phyloP scores from a whole-genome alignment of 2,888 invertebrate species.

The Vanessa cardui region DNA sequence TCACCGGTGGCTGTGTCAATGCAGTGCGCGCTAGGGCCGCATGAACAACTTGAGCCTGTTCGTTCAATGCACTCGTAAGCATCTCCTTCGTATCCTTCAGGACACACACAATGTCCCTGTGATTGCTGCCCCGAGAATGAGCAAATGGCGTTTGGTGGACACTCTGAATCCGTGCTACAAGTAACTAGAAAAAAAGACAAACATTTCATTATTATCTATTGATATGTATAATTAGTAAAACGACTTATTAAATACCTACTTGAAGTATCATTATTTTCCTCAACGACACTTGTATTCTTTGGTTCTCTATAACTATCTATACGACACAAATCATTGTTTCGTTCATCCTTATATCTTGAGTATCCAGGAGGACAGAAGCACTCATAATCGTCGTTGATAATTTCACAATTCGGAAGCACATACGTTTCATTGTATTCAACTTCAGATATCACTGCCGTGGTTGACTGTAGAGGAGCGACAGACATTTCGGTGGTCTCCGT shows the following conservation, averaged over 20 bases:
- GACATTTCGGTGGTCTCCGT: constrained; percentile 31
- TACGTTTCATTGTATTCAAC: constrained; percentile 65
- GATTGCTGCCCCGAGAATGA: constrained; percentile 68
- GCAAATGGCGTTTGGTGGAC: constrained; percentile 92
- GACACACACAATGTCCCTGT: constrained; percentile 87
- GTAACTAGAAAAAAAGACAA: constrained; percentile 79
- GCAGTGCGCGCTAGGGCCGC: constrained; percentile 90
- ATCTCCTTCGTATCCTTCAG: constrained; percentile 92
- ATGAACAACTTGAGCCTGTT: constrained; percentile 76
- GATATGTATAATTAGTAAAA: constrained; percentile 4
- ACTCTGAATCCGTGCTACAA: constrained; percentile 89
- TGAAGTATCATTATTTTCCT: constrained; percentile 44
- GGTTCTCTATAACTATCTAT: constrained; percentile 45
- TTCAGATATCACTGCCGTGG: constrained; percentile 48
- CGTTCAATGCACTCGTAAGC: constrained; percentile 87
- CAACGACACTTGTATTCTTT: constrained; percentile 14
- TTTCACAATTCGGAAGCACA: constrained; percentile 62
- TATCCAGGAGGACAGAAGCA: constrained; percentile 70
- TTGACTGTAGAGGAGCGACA: constrained; percentile 38
- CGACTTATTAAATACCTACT: constrained; percentile 53
- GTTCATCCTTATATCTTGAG: constrained; percentile 57
- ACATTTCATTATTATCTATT: not conserved
- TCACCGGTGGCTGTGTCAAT: constrained; percentile 85
- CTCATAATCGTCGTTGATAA: constrained; percentile 42
- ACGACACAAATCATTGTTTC: constrained; percentile 63